Evolutionary conservation across 2,113 vertebrate genomes (phyloP), one percentile per base, ranked within the genome.

Genomic region (Philantomba maxwellii): DNA sequence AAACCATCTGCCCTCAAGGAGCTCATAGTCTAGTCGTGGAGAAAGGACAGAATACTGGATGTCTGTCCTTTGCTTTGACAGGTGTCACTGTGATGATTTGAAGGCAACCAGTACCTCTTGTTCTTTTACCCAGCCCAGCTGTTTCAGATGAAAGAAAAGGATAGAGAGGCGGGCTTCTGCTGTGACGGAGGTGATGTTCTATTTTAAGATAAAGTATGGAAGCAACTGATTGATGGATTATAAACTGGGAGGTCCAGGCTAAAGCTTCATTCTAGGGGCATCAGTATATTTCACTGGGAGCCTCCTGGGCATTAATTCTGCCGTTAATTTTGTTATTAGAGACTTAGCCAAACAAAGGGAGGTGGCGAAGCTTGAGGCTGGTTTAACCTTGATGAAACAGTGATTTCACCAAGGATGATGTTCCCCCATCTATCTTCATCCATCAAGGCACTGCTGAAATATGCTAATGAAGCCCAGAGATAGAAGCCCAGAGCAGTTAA

Each of bases 301-400:
- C 87, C 93, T 97, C 97, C 91, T 1, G 11, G 15, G 4, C 0
- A 2, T 97, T 97, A 95, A 3, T 53, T 93, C 94, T 97, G 96
- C 95, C 0, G 0, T 97, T 98, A 98, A 97, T 98, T 98, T 96
- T 97, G 95, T 96, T 97, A 94, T 98, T 97, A 98, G 98, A 98
- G 98, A 97, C 0, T 91, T 95, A 87, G 97, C 82, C 97, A 98
- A 97, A 99, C 98, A 99, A 99, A 99, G 98, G 98, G 98, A 98
- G 98, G 98, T 99, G 98, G 97, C 97, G 98, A 98, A 99, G 98
- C 98, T 87, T 89, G 98, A 98, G 99, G 99, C 98, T 99, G 98
- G 99, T 98, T 98, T 99, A 99, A 99, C 99, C 99, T 99, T 99
- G 99, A 99, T 99, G 99, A 99, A 99, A 99, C 97, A 98, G 99